These are phyloP conservation scores for Pseudopleuronectes americanus DNA, from an alignment of 2,797 vertebrate genomes.

Conservation along the genomic window DNA sequence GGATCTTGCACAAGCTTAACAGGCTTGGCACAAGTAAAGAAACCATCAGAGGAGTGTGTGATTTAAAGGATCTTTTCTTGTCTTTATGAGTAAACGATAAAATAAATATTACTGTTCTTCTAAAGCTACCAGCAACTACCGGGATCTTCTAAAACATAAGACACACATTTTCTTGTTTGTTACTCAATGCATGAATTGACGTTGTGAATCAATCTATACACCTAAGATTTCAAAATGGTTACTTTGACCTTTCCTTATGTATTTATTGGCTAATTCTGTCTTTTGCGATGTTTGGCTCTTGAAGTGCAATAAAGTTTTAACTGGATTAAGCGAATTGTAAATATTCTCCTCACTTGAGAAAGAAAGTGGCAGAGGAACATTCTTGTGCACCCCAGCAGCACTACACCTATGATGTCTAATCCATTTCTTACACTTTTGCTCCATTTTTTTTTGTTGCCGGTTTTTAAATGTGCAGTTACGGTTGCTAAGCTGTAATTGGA, in stretches of 20 bases:
- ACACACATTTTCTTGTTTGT: no score
- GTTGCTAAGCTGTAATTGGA: slow-evolving; percentile 1
- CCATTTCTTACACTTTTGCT: not conserved
- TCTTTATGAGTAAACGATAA: not conserved
- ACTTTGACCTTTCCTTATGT: no score
- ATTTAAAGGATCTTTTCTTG: not conserved
- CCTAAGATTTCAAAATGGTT: no score
- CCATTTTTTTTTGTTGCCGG: not conserved
- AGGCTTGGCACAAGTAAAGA: not conserved
- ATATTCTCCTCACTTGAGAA: no score
- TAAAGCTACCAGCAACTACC: not conserved
- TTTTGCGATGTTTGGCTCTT: no score
- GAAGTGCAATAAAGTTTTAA: no score
- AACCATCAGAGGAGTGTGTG: not conserved
- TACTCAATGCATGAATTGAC: no score
- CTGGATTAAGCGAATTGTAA: no score
- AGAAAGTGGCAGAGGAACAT: no score
- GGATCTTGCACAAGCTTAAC: not conserved
- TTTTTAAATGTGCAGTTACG: not conserved
- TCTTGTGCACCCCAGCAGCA: not conserved
- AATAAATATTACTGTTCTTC: no score
- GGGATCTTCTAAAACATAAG: not conserved
- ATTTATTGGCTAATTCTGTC: no score
- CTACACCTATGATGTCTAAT: not conserved
- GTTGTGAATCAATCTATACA: no score